Evolutionary conservation across 2,797 vertebrate species (phyloP).

Genomic region (Chloroceryle inda): DNA sequence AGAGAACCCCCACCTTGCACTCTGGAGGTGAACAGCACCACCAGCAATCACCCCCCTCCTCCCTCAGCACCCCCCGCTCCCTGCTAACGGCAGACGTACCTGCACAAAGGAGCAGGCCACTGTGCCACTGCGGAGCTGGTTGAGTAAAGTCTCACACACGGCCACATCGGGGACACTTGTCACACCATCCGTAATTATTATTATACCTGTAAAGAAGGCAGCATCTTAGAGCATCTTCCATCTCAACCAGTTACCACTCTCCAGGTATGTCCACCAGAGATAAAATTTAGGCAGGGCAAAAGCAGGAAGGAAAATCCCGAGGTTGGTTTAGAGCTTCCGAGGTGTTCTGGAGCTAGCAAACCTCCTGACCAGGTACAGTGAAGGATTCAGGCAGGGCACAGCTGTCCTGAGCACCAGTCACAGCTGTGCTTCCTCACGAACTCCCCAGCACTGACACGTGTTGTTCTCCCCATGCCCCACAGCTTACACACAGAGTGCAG

Average conservation of each 20-base stretch:
- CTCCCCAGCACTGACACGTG: rapidly evolving
- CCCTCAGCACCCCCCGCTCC: not conserved
- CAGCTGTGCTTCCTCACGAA: not conserved
- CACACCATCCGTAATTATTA: slow-evolving; percentile 98
- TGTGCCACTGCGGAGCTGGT: slow-evolving; percentile 95
- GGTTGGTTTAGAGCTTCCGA: not conserved
- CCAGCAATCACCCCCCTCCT: not conserved
- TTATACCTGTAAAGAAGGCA: slow-evolving; percentile 86
- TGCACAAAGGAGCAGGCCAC: slow-evolving; percentile 97
- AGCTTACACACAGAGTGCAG: not conserved
- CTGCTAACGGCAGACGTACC: slow-evolving; percentile 75
- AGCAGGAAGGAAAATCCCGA: not conserved
- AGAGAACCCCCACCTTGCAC: not conserved
- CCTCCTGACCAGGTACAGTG: not conserved
- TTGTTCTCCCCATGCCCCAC: not conserved
- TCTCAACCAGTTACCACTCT: not conserved
- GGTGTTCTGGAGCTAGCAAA: not conserved
- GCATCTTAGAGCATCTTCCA: not conserved
- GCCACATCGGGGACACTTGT: slow-evolving; percentile 96
- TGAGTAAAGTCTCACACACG: slow-evolving; percentile 94
- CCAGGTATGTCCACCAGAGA: not conserved
- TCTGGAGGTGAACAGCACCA: not conserved
- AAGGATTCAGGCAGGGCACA: not conserved
- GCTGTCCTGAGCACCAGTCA: not conserved
- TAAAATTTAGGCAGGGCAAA: not conserved